A percentile compares a stretch with the other conserved stretches of the same genome.
Conservation (phyloP, 2,113 vertebrate species). For the Myiozetetes cayanensis region DNA sequence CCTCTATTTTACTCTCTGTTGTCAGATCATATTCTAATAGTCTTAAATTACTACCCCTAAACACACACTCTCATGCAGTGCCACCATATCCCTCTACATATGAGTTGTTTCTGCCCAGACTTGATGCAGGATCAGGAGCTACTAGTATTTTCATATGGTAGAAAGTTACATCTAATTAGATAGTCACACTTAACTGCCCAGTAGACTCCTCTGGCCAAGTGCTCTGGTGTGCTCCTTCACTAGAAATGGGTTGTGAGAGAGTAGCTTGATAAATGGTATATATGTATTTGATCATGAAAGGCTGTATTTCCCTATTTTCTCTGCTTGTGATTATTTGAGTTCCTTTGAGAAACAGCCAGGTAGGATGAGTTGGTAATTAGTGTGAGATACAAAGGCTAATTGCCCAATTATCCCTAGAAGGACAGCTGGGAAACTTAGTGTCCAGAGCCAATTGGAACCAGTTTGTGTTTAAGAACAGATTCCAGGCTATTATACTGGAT, state of each 20-base stretch:
- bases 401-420: conserved; percentile 6
- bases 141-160: background rate
- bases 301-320: background rate
- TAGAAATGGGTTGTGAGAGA: background rate
- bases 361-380: background rate
- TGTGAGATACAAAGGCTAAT: conserved; percentile 30
- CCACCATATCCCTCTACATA: background rate
- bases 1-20: background rate
- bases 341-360: conserved; percentile 20
- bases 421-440: background rate
- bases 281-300: background rate
- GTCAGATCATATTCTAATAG: background rate
- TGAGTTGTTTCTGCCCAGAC: background rate
- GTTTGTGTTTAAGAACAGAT: background rate
- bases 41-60: background rate
- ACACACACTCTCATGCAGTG: background rate
- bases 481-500: background rate
- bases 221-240: background rate
- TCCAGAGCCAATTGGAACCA: background rate
- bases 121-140: background rate
- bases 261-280: background rate
- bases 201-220: background rate
- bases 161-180: background rate
- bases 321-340: background rate
- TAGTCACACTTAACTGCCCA: background rate